Base-by-base conservation (phyloP, 2,888 invertebrate genomes). In the Gymnosoma rotundatum region DNA sequence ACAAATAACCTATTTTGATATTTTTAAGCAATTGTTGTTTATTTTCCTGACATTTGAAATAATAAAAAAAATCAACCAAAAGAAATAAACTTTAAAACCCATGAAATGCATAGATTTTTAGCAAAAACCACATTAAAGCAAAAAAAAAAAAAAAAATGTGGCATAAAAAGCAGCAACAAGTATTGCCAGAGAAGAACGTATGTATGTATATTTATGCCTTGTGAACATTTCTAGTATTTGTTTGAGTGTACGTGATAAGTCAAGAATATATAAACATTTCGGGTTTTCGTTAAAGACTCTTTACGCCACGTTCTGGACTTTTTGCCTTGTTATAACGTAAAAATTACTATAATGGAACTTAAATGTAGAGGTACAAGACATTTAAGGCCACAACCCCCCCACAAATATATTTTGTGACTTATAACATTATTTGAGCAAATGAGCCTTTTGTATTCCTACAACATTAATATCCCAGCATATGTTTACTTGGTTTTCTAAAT, bases 1-100 rank as follows among this genome's bases (percentile, higher is more conserved):
- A 20, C 78, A 58, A 70, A 75, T 84, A 78, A 84, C 84, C 84
- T 66, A 84, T 84, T 84, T 84, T 67, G 56, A 36, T 18, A 14
- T 45, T 45, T 72, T 83, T 18, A 12, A 81, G 21, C 78, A 56
- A 66, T 81, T 81, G 74, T 64, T 63, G 78, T 70, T 66, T 70
- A 78, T 78, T 84, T 84, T 81, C 81, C 78, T 84, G 84, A 84
- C 84, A 84, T 84, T 84, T 12, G 64, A 84, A 73, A 70, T 18
- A 54, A 66, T 66, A 38, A 25, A 78, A 61, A 70, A 58, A 32
- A 18, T 5, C 2, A 25, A 45, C 4, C 2, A 45, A 36, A 58
- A 36, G 67, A 60, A 2, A 60, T 52, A 76, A 54, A 36, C 14
- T 8, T 32, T 18, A 58, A 78, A 66, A 25, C 20, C 18, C 16